Percentiles rank a stretch among this genome's conserved stretches.
Evolutionary conservation across 2,113 vertebrate species (phyloP).

Genomic region (Gavialis gangeticus): DNA sequence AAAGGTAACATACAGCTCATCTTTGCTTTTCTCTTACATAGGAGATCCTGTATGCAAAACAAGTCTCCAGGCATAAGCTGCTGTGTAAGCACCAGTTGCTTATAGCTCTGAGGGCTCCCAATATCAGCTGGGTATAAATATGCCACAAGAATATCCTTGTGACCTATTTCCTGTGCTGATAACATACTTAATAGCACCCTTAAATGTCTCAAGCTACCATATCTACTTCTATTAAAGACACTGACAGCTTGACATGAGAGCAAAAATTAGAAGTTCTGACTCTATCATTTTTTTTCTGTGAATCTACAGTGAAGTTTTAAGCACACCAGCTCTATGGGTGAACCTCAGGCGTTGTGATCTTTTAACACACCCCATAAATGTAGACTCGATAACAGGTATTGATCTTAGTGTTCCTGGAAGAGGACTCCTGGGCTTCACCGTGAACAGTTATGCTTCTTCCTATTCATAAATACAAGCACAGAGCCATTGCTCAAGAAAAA

Average conservation of each 20-base stretch:
- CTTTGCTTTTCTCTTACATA: background rate
- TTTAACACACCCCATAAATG: constrained; percentile 54
- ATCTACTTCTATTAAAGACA: background rate
- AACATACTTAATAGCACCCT: background rate
- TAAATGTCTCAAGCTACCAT: background rate
- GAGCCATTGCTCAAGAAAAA: constrained; percentile 57
- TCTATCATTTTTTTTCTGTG: background rate
- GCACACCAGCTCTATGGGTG: background rate
- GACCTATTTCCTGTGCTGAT: background rate
- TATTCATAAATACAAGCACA: constrained; percentile 63
- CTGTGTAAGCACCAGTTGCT: background rate
- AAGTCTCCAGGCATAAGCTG: background rate
- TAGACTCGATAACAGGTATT: constrained; percentile 55
- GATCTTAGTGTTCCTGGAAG: constrained; percentile 65
- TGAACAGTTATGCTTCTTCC: constrained; percentile 34
- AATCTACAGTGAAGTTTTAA: constrained; percentile 18
- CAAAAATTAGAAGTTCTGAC: constrained; percentile 30
- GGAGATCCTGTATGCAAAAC: background rate
- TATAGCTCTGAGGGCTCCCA: background rate
- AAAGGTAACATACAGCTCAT: background rate
- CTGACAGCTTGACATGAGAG: background rate
- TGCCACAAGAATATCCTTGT: background rate
- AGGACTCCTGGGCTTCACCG: constrained; percentile 44
- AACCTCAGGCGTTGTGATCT: constrained; percentile 43
- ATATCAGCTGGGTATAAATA: background rate